Conservation (phyloP, 1,140 invertebrate species). For the Galleria mellonella region DNA sequence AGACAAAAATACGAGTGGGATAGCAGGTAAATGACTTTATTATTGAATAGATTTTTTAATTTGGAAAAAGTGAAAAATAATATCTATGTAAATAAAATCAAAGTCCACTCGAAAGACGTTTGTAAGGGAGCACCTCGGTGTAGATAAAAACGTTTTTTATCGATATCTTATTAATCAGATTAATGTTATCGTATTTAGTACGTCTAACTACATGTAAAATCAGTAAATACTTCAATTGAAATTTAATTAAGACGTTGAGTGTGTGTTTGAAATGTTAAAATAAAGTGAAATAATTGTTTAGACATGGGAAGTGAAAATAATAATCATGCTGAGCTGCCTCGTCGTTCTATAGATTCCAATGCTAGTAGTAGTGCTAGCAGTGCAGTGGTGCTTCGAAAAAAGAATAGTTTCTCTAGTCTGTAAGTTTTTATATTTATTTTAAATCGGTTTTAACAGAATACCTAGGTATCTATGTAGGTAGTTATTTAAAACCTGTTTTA, state of each 20-base stretch:
- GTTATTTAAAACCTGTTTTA: too few relatives aligned
- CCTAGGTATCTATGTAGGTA: too few relatives aligned
- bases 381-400: background rate
- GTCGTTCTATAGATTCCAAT: background rate
- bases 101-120: too few relatives aligned
- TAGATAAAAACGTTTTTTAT: too few relatives aligned
- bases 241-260: background rate
- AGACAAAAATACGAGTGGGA: too few relatives aligned
- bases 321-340: background rate
- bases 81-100: too few relatives aligned
- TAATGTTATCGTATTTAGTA: conserved; percentile 3
- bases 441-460: too few relatives aligned
- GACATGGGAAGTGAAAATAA: conserved; percentile 2
- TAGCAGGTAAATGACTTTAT: too few relatives aligned
- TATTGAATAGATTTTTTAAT: too few relatives aligned
- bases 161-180: conserved; percentile 2
- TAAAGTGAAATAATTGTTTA: background rate
- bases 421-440: background rate
- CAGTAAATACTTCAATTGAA: background rate
- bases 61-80: too few relatives aligned
- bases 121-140: too few relatives aligned
- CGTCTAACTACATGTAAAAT: background rate
- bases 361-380: background rate
- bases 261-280: background rate
- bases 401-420: background rate